Evolutionary conservation across 2,113 vertebrate species (phyloP), one percentile per base, ranked within the genome.

Genomic region (Paramisgurnus dabryanus): DNA sequence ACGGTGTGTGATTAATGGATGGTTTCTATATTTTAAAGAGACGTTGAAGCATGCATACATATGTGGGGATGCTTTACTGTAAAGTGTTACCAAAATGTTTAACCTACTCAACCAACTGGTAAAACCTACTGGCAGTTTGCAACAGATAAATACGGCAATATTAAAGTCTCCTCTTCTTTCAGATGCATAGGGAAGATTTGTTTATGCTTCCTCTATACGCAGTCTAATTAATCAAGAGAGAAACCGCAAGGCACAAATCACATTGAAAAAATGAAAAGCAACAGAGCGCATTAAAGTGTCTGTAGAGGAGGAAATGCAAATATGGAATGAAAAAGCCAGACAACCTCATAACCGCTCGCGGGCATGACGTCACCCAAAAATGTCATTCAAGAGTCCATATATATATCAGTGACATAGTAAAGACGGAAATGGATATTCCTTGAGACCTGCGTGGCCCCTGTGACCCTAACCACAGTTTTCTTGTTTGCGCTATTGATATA

Each of bases 291-390:
- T 17, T 53, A 81, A 84, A 74, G 61, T 6, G 8, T 76, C 41
- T 5, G 1, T 18, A 80, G n/a, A 64, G n/a, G 18, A 60, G 53
- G 15, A 72, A 72, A 78, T 45, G 66, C 67, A 80, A 71, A 63
- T 53, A 41, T 13, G 49, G 39, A 22, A 60, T 60, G 72, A 58
- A 60, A 67, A 70, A 65, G 61, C 49, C 66, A 82, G 76, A 80
- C 79, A 71, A 65, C 53, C 79, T 75, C 64, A 76, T 77, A 64
- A 72, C 66, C 64, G 39, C 67, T 58, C 9, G 4, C 43, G 67
- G 65, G 43, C 41, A 80, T 86, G 66, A 78, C 53, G 65, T 74
- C 73, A 84, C 66, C 39, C 58, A 41, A 72, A 82, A 84, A 65
- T 61, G 57, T 41, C 22, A 82, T 80, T 70, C 60, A 67, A 34